phyloP scores from a whole-genome alignment of 1,140 invertebrate species.

The Campoletis sonorensis region DNA sequence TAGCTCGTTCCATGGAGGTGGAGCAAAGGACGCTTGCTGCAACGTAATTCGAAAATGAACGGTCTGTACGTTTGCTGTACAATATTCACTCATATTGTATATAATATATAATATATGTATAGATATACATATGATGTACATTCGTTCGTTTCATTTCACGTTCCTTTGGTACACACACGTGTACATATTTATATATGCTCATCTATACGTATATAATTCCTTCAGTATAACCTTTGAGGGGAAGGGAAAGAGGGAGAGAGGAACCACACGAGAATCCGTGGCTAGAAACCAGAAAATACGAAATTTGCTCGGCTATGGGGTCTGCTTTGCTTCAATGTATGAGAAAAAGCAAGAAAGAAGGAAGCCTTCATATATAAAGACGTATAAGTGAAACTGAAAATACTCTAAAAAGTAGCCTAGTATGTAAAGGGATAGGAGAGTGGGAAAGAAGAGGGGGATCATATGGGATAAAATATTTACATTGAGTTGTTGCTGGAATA shows the following conservation, averaged over 20 bases:
- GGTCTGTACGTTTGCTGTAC: slow-evolving; percentile 11
- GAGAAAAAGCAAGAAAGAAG: slow-evolving; percentile 16
- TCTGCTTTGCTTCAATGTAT: background rate
- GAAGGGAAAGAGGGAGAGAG: background rate
- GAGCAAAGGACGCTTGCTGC: background rate
- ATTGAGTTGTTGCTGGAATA: background rate
- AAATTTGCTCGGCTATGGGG: background rate
- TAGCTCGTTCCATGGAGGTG: background rate
- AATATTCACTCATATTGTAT: background rate
- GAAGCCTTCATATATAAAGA: background rate
- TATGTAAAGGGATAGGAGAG: background rate
- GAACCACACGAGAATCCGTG: slow-evolving; percentile 3
- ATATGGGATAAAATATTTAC: too few relatives aligned
- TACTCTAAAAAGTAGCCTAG: background rate
- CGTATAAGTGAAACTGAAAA: slow-evolving; percentile 17
- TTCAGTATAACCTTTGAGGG: background rate
- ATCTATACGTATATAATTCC: background rate
- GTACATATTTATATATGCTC: background rate
- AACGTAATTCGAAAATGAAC: slow-evolving; percentile 25
- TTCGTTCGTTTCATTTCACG: background rate
- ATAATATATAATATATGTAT: background rate
- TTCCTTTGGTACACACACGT: background rate
- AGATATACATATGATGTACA: background rate
- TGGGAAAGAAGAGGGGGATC: background rate
- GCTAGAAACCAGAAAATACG: slow-evolving; percentile 9